These are phyloP conservation scores for Hapalemur alaotrensis DNA, from an alignment of 2,797 vertebrate species.

Conservation along the genomic window DNA sequence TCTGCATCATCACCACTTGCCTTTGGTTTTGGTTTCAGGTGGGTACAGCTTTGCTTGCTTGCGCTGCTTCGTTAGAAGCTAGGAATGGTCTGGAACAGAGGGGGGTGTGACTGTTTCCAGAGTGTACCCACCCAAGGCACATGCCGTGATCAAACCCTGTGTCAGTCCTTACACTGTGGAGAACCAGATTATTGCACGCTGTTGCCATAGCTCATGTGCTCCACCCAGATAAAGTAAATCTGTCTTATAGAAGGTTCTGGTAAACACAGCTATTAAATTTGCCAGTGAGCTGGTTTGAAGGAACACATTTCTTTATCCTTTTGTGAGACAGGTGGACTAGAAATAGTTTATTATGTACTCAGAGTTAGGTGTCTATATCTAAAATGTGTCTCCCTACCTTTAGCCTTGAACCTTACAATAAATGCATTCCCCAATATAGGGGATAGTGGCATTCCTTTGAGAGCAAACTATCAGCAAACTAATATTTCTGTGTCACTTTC, in stretches of 20 bases:
- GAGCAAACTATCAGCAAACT: not conserved
- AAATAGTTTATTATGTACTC: constrained; percentile 11
- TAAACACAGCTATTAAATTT: not conserved
- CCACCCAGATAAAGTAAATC: constrained; percentile 34
- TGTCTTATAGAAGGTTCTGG: not conserved
- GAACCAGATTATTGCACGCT: not conserved
- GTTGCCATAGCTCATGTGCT: not conserved
- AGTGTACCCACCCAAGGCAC: not conserved
- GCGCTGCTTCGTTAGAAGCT: not conserved
- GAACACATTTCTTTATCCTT: not conserved
- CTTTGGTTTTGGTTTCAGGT: not conserved
- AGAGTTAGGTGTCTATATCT: not conserved
- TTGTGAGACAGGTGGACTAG: not conserved
- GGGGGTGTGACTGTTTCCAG: not conserved
- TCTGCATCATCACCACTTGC: not conserved
- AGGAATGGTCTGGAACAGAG: not conserved
- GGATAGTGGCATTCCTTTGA: not conserved
- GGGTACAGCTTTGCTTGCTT: not conserved
- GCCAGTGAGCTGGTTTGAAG: not conserved
- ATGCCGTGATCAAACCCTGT: not conserved
- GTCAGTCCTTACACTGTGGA: not conserved
- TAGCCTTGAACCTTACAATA: not conserved
- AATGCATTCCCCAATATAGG: rapidly evolving
- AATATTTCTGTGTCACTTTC: not conserved
- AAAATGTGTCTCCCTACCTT: not conserved